Base-by-base conservation (phyloP, 2,113 vertebrate species). In the Eublepharis macularius region DNA sequence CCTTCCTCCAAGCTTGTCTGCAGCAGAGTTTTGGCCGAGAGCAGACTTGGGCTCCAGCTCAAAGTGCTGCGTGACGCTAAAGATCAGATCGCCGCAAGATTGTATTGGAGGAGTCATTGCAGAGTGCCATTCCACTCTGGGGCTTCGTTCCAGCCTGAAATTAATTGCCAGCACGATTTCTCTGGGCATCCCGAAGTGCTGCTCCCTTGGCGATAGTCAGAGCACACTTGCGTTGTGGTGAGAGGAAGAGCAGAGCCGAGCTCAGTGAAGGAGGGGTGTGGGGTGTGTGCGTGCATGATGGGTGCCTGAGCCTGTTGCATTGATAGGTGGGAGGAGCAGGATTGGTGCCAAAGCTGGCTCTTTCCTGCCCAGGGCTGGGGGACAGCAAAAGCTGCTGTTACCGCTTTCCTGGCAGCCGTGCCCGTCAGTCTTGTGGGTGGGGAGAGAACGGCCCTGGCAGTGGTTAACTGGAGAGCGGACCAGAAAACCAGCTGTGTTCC, bases 101-200 rank as follows among this genome's bases (percentile, higher is more conserved):
- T 21, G 45, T 32, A 0, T 14, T 68, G 1, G 0, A 34, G 2
- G 73, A n/a, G 73, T 32, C 34, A 51, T n/a, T n/a, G 0, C 0
- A 7, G 51, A 69, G 32, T 0, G 1, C 54, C 72, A 8, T 5
- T 32, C 29, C 0, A 0, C 82, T 57, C n/a, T 13, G 49, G 4
- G 39, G 69, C 65, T 26, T 2, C 6, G 32, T 39, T 88, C n/a
- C 65, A 29, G 29, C 29, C 0, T 8, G 36, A 8, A 24, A 65
- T 86, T 32, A 73, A 47, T 2, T 73, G 76, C 82, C 83, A 75
- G 34, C 29, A 0, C 2, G 4, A 9, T 2, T 68, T 26, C 51
- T 49, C 34, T 75, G 86, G 87, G 82, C 77, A 16, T 0, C 6
- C 1, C 0, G 60, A 26, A 47, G 7, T 1, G 4, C 4, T 10